Percentiles rank a stretch among this genome's conserved stretches.
These are phyloP conservation scores for Cassiopea andromeda DNA, from an alignment of 30 jellyfish, hydroid and myxozoan species.

Conservation along the genomic window DNA sequence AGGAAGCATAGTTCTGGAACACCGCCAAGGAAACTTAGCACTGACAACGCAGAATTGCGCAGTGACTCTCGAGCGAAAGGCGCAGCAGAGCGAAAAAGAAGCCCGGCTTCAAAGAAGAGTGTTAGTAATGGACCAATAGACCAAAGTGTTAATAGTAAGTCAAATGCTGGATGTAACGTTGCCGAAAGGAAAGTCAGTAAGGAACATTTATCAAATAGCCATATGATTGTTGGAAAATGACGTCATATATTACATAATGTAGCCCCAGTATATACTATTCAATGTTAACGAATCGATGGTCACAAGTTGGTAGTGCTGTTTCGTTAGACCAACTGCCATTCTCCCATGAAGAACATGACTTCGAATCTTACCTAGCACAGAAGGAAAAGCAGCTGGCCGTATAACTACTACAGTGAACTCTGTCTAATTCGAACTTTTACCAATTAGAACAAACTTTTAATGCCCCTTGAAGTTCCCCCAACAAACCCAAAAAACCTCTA, in stretches of 20 bases:
- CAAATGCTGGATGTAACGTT: constrained; percentile 65
- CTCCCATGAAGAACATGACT: too few relatives aligned
- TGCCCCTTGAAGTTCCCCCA: too few relatives aligned
- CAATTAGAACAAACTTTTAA: too few relatives aligned
- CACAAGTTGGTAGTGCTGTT: too few relatives aligned
- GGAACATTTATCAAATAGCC: constrained; percentile 72
- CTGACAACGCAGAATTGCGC: constrained; percentile 32
- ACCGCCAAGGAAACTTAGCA: constrained; percentile 65
- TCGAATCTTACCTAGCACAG: too few relatives aligned
- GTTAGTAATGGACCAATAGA: constrained; percentile 59
- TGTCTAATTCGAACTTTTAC: too few relatives aligned
- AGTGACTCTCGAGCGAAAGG: constrained; percentile 16
- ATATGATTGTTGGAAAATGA: constrained; percentile 59
- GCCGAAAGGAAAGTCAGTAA: constrained; percentile 72
- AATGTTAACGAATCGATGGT: too few relatives aligned
- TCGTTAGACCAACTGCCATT: too few relatives aligned
- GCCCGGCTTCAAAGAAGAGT: constrained; percentile 29
- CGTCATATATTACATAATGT: neutral
- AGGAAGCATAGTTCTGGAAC: constrained; percentile 30
- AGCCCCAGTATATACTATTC: too few relatives aligned
- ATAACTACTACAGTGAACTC: too few relatives aligned
- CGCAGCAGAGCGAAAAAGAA: constrained; percentile 40
- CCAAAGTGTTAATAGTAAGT: constrained; percentile 38
- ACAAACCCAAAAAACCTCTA: too few relatives aligned
- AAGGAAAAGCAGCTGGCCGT: too few relatives aligned